phyloP scores from a whole-genome alignment of 1,140 invertebrate species.

The Ptiloglossa arizonensis region DNA sequence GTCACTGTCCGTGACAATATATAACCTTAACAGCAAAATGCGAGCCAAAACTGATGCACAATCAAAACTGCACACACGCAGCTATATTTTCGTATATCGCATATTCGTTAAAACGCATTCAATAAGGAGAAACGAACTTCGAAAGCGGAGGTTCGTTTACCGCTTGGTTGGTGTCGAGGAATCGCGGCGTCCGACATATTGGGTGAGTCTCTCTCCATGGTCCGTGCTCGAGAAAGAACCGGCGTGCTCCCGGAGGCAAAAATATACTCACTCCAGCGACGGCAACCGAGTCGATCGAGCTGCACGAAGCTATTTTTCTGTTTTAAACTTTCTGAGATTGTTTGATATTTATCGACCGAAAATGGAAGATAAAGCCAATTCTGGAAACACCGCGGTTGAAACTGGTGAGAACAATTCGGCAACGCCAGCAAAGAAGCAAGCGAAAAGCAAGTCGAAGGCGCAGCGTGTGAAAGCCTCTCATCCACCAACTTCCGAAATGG shows the following conservation, averaged over 20 bases:
- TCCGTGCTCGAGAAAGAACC: constrained; percentile 60
- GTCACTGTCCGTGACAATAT: neutral
- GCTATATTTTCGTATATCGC: neutral
- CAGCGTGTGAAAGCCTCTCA: constrained; percentile 39
- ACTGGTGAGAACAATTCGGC: neutral
- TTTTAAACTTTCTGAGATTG: constrained; percentile 6
- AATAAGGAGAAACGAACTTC: constrained; percentile 28
- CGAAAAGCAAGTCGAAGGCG: constrained; percentile 35
- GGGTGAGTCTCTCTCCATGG: constrained; percentile 55
- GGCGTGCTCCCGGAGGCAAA: neutral
- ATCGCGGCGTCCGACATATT: constrained; percentile 52
- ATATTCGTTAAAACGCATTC: neutral
- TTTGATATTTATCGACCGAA: neutral
- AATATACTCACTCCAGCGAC: neutral
- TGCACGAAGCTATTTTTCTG: neutral
- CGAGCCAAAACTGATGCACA: neutral
- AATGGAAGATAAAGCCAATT: constrained; percentile 52
- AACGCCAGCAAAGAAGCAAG: constrained; percentile 34
- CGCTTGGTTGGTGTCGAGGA: constrained; percentile 37
- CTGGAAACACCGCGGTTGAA: constrained; percentile 13
- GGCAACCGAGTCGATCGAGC: neutral
- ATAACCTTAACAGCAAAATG: neutral
- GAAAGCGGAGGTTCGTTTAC: constrained; percentile 34
- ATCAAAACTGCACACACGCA: constrained; percentile 30
- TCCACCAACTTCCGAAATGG: constrained; percentile 59